Base-by-base conservation (phyloP, 2,888 invertebrate genomes). In the Acanthosepion lycidas region DNA sequence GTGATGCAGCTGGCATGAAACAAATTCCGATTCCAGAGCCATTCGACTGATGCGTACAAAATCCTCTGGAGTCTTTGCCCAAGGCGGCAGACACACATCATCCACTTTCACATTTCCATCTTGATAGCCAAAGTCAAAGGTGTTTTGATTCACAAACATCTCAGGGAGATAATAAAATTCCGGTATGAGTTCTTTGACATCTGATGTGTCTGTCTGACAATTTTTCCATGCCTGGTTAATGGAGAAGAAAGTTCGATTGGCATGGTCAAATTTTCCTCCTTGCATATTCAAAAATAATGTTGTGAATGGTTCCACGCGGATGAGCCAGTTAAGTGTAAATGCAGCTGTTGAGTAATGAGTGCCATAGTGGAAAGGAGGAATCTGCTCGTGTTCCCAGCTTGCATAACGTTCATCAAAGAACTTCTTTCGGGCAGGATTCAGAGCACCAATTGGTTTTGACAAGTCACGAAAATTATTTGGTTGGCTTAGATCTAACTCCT, bases 321-420 rank as follows among this genome's bases (percentile, higher is more conserved):
- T 98, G 95, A 99, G 98, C 99, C 99, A 99, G 98, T 99, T 99
- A 96, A 99, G 98, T 20, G 99, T 99, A 98, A 99, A 99, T 94
- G 99, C 99, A 20, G 99, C 98, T 0, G 99, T 99, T 94, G 99
- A 99, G 98, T 99, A 99, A 98, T 99, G 99, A 0, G 99, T 99
- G 95, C 99, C 99, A 97, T 99, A 99, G 98, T 99, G 99, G 98
- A 99, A 99, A 28, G 99, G 99, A 48, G 99, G 99, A 96, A 99
- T 99, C 96, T 99, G 99, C 96, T 99, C 99, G 97, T 99, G 99
- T 97, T 99, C 99, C 99, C 99, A 99, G 94, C 98, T 98, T 97
- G 98, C 98, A 98, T 99, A 99, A 8, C 99, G 98, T 97, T 99
- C 99, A 97, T 99, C 99, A 98, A 99, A 99, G 98, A 99, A 99